Evolutionary conservation across 2,888 invertebrate species (phyloP), one percentile per base, ranked within the genome.

Genomic region (Drosophila rubida): DNA sequence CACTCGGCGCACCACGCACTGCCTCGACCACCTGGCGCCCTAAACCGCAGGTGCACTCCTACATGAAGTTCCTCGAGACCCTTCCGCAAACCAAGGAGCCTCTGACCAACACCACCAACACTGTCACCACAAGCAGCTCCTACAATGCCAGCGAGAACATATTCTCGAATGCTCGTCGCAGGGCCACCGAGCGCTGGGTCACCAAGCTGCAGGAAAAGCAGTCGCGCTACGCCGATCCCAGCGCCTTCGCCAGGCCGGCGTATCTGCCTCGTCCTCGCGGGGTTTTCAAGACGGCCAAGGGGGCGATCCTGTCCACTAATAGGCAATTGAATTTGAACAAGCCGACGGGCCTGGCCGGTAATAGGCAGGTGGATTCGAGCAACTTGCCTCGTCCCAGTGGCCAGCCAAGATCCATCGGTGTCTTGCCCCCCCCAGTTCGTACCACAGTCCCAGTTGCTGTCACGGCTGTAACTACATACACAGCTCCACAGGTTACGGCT

Each of bases 141-240:
- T 5, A 11, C 35, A 25, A 4, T 4, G 4, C 6, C 0, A 39
- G 9, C 13, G 25, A 80, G 1, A 80, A 55, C 27, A 74, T 80
- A 4, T 63, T 62, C 23, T 74, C 69, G 55, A 87, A 74, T 68
- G 82, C 82, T 11, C 82, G 82, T 16, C 82, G 86, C n/a, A 71
- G 86, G 14, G 82, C 71, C 39, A 54, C 80, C 3, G 86, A 69
- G 2, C 59, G 58, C 30, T 83, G 82, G 88, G 80, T 68, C 30
- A 65, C 42, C 32, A 83, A 83, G 50, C 16, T 83, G 50, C 60
- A 74, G 5, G 61, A 68, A 13, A 87, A 82, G 22, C 80, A 77
- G 0, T 57, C 71, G 1, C 77, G 86, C 22, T 77, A 60, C 54
- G 80, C 81, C 13, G 72, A 75, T 35, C 44, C 66, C 25, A 41